Percentiles rank a stretch among this genome's conserved stretches.
These are phyloP conservation scores for Athene cunicularia DNA, from an alignment of 2,113 vertebrate species.

Conservation along the genomic window DNA sequence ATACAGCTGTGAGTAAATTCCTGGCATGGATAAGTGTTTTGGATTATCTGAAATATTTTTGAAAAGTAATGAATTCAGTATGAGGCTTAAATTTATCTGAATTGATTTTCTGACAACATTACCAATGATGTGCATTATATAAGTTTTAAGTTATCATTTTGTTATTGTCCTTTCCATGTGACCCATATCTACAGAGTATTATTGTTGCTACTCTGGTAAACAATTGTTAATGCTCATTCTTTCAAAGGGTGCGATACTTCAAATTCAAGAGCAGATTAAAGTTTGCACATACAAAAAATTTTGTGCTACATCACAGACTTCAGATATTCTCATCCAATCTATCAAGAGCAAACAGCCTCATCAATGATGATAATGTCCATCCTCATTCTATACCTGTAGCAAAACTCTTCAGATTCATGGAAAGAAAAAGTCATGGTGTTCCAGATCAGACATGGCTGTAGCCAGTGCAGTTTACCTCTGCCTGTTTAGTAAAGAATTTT, in stretches of 20 bases:
- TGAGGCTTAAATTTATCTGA: background rate
- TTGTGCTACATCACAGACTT: background rate
- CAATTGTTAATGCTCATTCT: background rate
- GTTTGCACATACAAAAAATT: background rate
- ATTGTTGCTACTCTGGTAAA: background rate
- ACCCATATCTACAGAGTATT: background rate
- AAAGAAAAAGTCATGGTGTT: background rate
- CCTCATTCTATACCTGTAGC: fast-evolving
- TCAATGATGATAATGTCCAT: fast-evolving
- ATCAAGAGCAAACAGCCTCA: background rate
- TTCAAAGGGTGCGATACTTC: background rate
- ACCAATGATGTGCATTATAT: background rate
- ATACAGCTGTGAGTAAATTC: background rate
- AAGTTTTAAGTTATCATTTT: background rate
- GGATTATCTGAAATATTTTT: background rate
- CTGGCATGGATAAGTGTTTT: background rate
- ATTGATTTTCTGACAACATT: constrained; percentile 14
- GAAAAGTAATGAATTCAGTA: background rate
- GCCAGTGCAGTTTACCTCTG: background rate
- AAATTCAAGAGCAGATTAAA: background rate
- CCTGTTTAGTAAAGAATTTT: background rate
- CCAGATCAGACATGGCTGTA: background rate
- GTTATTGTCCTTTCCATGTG: background rate
- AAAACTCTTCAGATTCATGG: background rate
- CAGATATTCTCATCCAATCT: background rate